Base-by-base conservation (phyloP, 1,140 invertebrate genomes). In the Mya arenaria region DNA sequence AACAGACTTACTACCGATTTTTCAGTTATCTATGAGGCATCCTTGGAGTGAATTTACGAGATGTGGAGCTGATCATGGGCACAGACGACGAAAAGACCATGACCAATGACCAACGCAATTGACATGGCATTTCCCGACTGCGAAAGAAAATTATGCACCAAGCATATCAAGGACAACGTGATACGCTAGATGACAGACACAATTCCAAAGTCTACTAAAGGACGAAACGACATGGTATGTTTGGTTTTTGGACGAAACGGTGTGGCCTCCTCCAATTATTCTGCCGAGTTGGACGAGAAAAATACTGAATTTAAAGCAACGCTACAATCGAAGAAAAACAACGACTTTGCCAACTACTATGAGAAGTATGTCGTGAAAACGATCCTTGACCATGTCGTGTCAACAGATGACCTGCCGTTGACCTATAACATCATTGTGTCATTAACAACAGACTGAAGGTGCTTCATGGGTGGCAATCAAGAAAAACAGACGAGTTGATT, bases 61-160 rank as follows among this genome's bases (percentile, higher is more conserved):
- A 68, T 13, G 10, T 52, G 30, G 30, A 77, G 15, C 30, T 83
- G 17, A 2, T 52, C 6, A 60, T 84, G 10, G 83, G 83, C 0
- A 77, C 62, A 34, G 78, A 85, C 56, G 78, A 85, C 25, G 73
- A 85, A 60, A 81, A 75, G 36, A 72, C 63, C 10, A 55, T 84
- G 30, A 81, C 71, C 19, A 82, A 78, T 84, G 30, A 81, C 78
- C 19, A 82, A 78, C 15, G 71, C 79, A 32, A 75, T 85, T 17
- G 34, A 78, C 34, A n/a, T 34, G 17, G 56, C 66, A 0, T 82
- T 77, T 63, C 72, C 66, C 30, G 30, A 28, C 5, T 56, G 58
- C 1, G 63, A 34, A 8, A 25, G 66, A 39, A 19, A 23, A 32
- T 25, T 81, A 19, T 84, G 78, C 32, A 81, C 77, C 5, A 84